Evolutionary conservation across 2,113 vertebrate species (phyloP), one percentile per base, ranked within the genome.

Genomic region (Hippolais icterina): DNA sequence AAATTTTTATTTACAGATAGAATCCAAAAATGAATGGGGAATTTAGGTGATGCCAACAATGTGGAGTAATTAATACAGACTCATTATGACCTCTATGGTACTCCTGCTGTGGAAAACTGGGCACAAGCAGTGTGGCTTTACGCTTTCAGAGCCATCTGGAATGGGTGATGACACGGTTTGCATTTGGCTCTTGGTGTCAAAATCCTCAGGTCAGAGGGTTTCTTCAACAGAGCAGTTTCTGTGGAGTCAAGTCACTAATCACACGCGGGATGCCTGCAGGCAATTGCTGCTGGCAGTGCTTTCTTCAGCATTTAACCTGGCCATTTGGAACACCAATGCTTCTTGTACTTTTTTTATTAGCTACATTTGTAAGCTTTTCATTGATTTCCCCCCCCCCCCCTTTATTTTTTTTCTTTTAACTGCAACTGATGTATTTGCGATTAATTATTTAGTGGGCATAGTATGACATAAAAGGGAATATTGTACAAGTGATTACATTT

Each of bases 391-490:
- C 6, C 2, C 3, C 9, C 9, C 1, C 5, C 6, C 5, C 5
- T 57, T 59, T 66, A 70, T 64, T 37, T 59, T 63, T 70, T 74
- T 75, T 9, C 15, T 86, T 87, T 90, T 72, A 94, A 86, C n/a
- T 75, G 90, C 1, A 0, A 52, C 72, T 95, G 89, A 81, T 96
- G 85, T 76, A 79, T 94, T 91, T 94, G 74, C 80, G 94, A 89
- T 97, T 91, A 96, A 96, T 97, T 96, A 96, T 97, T 96, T 94
- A 97, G 69, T 60, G 52, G 57, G 54, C 49, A 65, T 72, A 87
- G 82, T 54, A 72, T 85, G 84, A 83, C 95, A 94, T 97, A 83
- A 97, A 97, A 97, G 63, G 41, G 94, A 96, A 94, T 96, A 94
- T 94, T 76, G 91, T 91, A 95, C 90, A 90, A 93, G 96, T 33